phyloP scores from a whole-genome alignment of 2,888 invertebrate genomes.

The Bedellia somnulentella region DNA sequence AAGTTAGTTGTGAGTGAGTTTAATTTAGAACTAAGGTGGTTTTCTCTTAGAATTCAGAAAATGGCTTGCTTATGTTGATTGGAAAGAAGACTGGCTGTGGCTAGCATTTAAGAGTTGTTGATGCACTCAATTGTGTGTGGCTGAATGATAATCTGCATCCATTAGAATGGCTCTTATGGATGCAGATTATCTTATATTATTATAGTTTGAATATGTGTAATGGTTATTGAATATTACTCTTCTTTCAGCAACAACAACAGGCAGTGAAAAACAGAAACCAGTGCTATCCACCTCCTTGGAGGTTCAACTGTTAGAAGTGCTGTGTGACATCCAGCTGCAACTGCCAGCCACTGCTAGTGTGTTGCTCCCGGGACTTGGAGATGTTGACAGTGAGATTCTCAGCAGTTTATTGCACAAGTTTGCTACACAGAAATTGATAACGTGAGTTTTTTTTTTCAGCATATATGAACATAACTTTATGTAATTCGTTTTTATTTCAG shows the following conservation, averaged over 20 bases:
- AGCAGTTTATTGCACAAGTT: slow-evolving; percentile 47
- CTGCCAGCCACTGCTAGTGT: slow-evolving; percentile 45
- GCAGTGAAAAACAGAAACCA: background rate
- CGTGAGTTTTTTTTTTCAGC: slow-evolving; percentile 20
- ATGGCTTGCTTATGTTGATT: too few species aligned
- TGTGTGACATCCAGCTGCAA: slow-evolving; percentile 50
- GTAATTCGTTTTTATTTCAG: slow-evolving; percentile 2
- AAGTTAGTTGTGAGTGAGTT: too few species aligned
- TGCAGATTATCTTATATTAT: background rate
- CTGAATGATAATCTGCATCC: too few species aligned
- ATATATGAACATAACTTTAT: slow-evolving; percentile 1
- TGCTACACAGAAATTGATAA: slow-evolving; percentile 51
- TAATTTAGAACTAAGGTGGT: too few species aligned
- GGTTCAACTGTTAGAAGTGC: slow-evolving; percentile 40
- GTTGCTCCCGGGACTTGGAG: slow-evolving; percentile 39
- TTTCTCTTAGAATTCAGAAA: too few species aligned
- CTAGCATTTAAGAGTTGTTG: too few species aligned
- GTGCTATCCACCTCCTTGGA: slow-evolving; percentile 29
- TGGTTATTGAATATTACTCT: background rate
- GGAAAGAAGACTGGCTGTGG: too few species aligned
- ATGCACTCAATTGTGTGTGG: too few species aligned
- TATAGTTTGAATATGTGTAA: background rate
- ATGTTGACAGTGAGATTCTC: slow-evolving; percentile 42
- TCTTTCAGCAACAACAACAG: background rate
- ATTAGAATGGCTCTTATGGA: too few species aligned